Base-by-base conservation (phyloP, 2,888 invertebrate genomes). In the Venusia cambrica region DNA sequence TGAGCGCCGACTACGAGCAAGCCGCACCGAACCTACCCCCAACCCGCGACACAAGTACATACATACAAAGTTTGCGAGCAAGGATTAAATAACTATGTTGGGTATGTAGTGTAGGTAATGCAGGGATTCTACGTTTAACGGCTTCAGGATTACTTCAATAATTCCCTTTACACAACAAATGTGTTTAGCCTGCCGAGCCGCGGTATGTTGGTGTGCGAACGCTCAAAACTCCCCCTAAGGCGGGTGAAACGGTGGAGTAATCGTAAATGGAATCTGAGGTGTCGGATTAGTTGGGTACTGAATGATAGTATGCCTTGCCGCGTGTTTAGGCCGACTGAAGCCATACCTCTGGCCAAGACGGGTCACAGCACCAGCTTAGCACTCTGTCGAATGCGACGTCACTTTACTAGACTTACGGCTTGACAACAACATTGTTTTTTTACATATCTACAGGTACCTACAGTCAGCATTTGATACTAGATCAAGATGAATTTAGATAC, bases 121-220 rank as follows among this genome's bases (percentile, higher is more conserved):
- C 79, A 71, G 75, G 83, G 80, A 78, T 79, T 73, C 77, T 70
- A 70, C 76, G 69, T 74, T 83, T 76, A 79, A 79, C 80, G 85
- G 84, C 83, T 84, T 84, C 83, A 49, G 84, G 84, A 83, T 85
- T 84, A 85, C 80, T 72, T 72, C 70, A 68, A 69, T 81, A 81
- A 81, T 76, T 61, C 80, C 75, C 67, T 71, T 64, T 69, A 74
- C 79, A 73, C 74, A 78, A 79, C 81, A 80, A 83, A 81, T 81
- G 81, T 80, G 81, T 80, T 80, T 76, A 73, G 71, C 70, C 66
- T 60, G 62, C 50, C 41, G 54, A 45, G 50, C 44, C 54, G 46
- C 49, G 45, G 36, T 43, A 48, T 36, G 40, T 40, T 46, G 38
- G 44, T 41, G 46, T 45, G 41, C 43, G 49, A 50, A 47, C 40